Conservation (phyloP, 2,113 vertebrate species). For the Eulacestoma nigropectus region DNA sequence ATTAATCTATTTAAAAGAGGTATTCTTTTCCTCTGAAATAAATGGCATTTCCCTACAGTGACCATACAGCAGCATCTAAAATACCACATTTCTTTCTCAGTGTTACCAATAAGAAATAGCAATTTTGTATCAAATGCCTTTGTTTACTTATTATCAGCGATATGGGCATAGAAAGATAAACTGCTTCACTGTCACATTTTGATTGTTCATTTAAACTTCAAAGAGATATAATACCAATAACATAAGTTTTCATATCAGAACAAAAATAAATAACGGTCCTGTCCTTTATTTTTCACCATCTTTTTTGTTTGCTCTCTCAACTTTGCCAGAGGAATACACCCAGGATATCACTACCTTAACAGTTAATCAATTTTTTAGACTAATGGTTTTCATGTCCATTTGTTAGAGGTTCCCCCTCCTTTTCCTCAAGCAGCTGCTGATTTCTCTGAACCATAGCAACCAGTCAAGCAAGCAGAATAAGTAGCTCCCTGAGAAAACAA, state of each 20-base stretch:
- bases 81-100: neutral
- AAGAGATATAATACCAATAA: neutral
- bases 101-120: neutral
- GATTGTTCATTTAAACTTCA: neutral
- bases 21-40: neutral
- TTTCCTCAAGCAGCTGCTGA: conserved; percentile 17
- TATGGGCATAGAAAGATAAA: neutral
- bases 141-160: neutral
- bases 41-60: neutral
- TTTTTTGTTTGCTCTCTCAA: neutral
- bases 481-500: neutral
- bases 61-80: neutral
- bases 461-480: conserved; percentile 31
- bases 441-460: conserved; percentile 55
- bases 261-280: neutral
- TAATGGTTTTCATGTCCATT: conserved; percentile 29
- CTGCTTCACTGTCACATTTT: neutral
- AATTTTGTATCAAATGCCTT: neutral
- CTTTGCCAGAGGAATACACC: neutral
- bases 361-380: conserved; percentile 33
- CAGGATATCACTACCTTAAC: neutral
- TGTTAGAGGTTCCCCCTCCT: neutral
- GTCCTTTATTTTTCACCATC: neutral
- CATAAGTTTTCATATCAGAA: neutral
- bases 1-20: neutral